These are phyloP conservation scores for Budorcas taxicolor DNA, from an alignment of 2,113 vertebrate species.

Conservation along the genomic window DNA sequence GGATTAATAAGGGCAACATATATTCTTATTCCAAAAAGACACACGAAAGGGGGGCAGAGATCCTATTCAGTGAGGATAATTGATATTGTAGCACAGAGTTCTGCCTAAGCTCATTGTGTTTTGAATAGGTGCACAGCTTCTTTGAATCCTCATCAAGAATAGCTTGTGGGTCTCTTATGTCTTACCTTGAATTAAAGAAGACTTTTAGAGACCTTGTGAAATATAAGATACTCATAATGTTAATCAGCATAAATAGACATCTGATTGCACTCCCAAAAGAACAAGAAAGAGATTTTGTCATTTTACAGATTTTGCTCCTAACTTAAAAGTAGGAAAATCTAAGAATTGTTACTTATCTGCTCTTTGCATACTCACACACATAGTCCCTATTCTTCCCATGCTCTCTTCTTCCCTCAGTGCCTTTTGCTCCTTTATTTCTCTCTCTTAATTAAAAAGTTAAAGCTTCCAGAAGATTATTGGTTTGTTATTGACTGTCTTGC, in stretches of 20 bases:
- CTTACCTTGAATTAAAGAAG: constrained; percentile 75
- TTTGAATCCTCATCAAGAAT: constrained; percentile 71
- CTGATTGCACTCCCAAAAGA: constrained; percentile 54
- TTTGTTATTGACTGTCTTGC: not conserved
- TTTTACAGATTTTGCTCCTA: constrained; percentile 50
- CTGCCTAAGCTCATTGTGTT: constrained; percentile 66
- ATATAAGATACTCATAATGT: constrained; percentile 51
- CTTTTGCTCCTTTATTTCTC: constrained; percentile 7
- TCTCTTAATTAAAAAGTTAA: constrained; percentile 45
- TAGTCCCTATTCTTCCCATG: not conserved
- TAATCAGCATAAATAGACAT: constrained; percentile 69
- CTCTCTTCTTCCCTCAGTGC: not conserved
- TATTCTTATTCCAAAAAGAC: constrained; percentile 66
- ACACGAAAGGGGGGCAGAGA: constrained; percentile 34
- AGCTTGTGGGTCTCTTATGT: constrained; percentile 44
- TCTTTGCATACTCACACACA: not conserved
- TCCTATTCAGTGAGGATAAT: constrained; percentile 65
- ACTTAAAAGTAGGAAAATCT: constrained; percentile 41
- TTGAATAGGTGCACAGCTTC: constrained; percentile 63
- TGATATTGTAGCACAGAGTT: constrained; percentile 53
- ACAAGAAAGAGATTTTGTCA: not conserved
- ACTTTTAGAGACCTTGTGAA: constrained; percentile 71
- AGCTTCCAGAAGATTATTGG: not conserved
- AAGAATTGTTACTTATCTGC: constrained; percentile 5
- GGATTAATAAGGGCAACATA: constrained; percentile 73